These are phyloP conservation scores for Heteromyza rotundicornis DNA, from an alignment of 2,888 invertebrate genomes.

Conservation along the genomic window DNA sequence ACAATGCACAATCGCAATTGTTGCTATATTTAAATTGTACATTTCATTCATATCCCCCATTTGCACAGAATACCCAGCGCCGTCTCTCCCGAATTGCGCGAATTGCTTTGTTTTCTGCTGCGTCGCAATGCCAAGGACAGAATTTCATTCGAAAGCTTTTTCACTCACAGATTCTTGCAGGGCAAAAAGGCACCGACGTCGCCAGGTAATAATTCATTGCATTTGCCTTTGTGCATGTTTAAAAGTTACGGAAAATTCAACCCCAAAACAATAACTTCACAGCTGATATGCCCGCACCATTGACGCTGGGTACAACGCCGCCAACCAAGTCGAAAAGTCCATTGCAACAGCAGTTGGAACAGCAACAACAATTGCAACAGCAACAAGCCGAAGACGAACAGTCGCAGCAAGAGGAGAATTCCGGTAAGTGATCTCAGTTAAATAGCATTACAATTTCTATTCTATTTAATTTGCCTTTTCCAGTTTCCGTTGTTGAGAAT, in stretches of 20 bases:
- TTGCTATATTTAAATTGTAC: not conserved
- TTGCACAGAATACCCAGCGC: slow-evolving; percentile 86
- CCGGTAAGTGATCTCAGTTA: slow-evolving; percentile 32
- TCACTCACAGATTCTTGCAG: slow-evolving; percentile 89
- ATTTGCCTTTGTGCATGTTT: too few species aligned
- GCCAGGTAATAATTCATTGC: slow-evolving; percentile 60
- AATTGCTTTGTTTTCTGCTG: slow-evolving; percentile 84
- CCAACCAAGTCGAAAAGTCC: slow-evolving; percentile 63
- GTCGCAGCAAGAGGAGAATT: slow-evolving; percentile 46
- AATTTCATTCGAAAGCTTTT: slow-evolving; percentile 95
- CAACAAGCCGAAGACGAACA: slow-evolving; percentile 34
- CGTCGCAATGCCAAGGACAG: slow-evolving; percentile 93
- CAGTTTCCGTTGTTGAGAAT: slow-evolving; percentile 65
- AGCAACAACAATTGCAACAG: slow-evolving; percentile 43
- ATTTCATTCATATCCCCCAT: not conserved
- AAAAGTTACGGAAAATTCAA: too few species aligned
- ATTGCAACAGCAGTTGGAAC: slow-evolving; percentile 63
- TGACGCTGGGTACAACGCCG: slow-evolving; percentile 53
- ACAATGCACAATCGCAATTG: not conserved
- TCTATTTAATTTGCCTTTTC: slow-evolving; percentile 5
- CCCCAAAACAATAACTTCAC: too few species aligned
- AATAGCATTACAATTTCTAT: not conserved
- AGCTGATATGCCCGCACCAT: slow-evolving; percentile 57
- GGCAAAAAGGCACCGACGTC: slow-evolving; percentile 67
- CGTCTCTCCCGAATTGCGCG: slow-evolving; percentile 87